Evolutionary conservation across 2,113 vertebrate genomes (phyloP).

Genomic region (Cavia aperea): DNA sequence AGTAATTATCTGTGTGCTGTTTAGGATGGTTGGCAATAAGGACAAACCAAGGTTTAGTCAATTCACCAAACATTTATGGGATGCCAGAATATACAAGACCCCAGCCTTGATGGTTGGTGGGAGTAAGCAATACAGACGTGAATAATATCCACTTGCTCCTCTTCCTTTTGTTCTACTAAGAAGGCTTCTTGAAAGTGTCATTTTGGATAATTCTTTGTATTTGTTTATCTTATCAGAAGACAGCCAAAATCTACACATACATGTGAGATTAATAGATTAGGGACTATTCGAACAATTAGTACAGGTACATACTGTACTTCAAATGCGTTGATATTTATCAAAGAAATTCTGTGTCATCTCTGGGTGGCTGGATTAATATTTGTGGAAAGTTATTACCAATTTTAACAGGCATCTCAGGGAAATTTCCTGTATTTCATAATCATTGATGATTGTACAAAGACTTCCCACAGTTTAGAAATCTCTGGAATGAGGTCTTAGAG

Average conservation of each 20-base stretch:
- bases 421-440: neutral
- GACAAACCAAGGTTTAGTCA: conserved; percentile 6
- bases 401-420: neutral
- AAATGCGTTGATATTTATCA: neutral
- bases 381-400: neutral
- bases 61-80: neutral
- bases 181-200: neutral
- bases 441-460: neutral
- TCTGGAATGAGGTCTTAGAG: neutral
- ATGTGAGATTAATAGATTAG: neutral
- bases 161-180: neutral
- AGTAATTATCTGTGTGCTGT: conserved; percentile 30
- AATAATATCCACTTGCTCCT: neutral
- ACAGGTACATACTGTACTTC: neutral
- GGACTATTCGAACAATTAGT: neutral
- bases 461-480: neutral
- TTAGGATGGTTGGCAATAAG: neutral
- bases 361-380: neutral
- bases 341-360: neutral
- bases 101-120: too few species aligned
- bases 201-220: neutral
- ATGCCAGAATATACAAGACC: neutral
- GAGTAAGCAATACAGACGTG: accelerated
- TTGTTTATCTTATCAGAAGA: neutral
- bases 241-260: neutral